Percentiles rank a stretch among this genome's conserved stretches.
Evolutionary conservation across 2,888 invertebrate species (phyloP).

Genomic region (Drosophila longiperda): DNA sequence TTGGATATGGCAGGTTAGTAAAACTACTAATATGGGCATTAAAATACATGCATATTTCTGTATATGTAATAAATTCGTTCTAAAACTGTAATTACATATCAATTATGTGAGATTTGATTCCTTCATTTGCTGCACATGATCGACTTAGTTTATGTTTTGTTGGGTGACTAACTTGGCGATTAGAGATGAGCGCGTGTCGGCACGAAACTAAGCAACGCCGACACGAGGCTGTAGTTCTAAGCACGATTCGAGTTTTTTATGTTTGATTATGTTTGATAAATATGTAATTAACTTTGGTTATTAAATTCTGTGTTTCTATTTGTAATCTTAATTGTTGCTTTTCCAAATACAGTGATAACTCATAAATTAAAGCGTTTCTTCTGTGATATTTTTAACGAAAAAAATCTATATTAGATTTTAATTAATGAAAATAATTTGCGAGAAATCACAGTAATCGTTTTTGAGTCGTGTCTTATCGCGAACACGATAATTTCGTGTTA

Average conservation of each 20-base stretch:
- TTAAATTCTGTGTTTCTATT: background rate
- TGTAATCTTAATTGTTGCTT: background rate
- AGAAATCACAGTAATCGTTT: background rate
- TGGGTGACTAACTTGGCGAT: constrained; percentile 17
- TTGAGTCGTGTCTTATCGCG: background rate
- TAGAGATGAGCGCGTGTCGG: constrained; percentile 18
- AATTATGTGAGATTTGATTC: constrained; percentile 13
- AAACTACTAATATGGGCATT: constrained; percentile 15
- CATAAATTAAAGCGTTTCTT: background rate
- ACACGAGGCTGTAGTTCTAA: background rate
- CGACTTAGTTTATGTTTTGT: constrained; percentile 20
- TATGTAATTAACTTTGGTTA: background rate
- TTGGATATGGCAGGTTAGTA: constrained; percentile 45
- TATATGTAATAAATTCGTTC: constrained; percentile 1
- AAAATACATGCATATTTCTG: constrained; percentile 4
- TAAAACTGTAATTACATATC: constrained; percentile 10
- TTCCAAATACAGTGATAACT: background rate
- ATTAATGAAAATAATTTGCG: background rate
- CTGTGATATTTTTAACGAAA: too few species aligned
- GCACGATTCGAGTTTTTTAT: background rate
- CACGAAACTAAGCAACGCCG: background rate
- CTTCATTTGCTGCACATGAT: constrained; percentile 10
- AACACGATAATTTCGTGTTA: background rate
- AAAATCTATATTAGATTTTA: background rate
- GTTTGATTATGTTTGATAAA: background rate